Conservation (phyloP, 2,797 vertebrate genomes). For the Uromys caudimaculatus region DNA sequence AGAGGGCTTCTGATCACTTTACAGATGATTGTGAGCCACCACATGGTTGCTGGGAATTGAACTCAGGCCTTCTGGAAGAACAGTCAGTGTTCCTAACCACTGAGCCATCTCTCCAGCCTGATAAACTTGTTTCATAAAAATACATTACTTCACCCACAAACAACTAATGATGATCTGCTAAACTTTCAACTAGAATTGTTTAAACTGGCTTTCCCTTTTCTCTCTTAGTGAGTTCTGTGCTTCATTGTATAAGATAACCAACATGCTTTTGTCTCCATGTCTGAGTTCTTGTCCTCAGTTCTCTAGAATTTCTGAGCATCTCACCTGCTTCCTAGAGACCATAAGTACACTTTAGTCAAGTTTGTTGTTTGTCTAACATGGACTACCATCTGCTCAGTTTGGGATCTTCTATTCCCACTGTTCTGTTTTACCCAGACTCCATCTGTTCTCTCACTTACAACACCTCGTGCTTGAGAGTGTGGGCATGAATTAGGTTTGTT, state of each 20-base stretch:
- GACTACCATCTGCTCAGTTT: conserved; percentile 23
- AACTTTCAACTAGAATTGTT: background rate
- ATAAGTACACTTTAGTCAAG: conserved; percentile 11
- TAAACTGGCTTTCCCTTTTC: background rate
- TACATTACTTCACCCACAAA: background rate
- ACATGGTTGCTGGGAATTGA: too few relatives aligned
- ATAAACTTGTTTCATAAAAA: too few relatives aligned
- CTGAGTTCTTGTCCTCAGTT: conserved; percentile 46
- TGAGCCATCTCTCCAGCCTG: too few relatives aligned
- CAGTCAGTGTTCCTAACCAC: too few relatives aligned
- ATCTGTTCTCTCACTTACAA: conserved; percentile 38
- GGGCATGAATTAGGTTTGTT: background rate
- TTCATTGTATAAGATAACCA: conserved; percentile 21
- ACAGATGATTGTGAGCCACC: too few relatives aligned
- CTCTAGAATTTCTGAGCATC: conserved; percentile 43
- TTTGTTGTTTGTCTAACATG: background rate
- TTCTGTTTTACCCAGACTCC: background rate
- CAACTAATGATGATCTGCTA: background rate
- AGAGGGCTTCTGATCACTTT: too few relatives aligned
- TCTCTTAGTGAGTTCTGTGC: background rate
- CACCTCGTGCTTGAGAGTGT: background rate
- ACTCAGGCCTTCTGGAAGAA: too few relatives aligned
- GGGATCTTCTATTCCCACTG: background rate
- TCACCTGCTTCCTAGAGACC: conserved; percentile 38
- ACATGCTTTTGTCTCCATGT: background rate